Conservation (phyloP, 2,888 invertebrate species). For the Hirtodrosophila alboralis region DNA sequence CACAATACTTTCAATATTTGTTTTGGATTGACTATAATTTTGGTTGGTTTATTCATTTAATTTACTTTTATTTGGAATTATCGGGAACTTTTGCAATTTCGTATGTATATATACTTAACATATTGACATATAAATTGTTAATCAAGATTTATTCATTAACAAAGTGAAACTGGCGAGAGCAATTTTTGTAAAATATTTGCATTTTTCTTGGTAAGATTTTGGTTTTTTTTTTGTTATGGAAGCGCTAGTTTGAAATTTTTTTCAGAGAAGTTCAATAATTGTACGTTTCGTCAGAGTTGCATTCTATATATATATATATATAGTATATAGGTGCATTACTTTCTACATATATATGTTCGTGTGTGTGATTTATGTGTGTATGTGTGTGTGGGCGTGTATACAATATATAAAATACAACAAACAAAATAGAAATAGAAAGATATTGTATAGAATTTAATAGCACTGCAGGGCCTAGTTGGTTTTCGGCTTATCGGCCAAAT, state of each 20-base stretch:
- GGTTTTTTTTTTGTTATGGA: conserved; percentile 44
- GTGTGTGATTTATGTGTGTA: conserved; percentile 4
- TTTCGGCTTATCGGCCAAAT: conserved; percentile 60
- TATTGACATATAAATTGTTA: conserved; percentile 26
- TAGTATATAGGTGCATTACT: conserved; percentile 17
- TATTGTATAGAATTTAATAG: neutral
- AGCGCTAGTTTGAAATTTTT: conserved; percentile 63
- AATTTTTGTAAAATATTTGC: conserved; percentile 10
- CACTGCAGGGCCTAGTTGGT: conserved; percentile 40
- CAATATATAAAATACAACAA: conserved; percentile 18
- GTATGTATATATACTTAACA: conserved; percentile 32
- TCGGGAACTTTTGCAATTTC: conserved; percentile 21
- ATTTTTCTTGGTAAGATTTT: neutral
- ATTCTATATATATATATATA: conserved; percentile 12
- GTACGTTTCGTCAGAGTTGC: conserved; percentile 50
- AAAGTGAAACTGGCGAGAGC: conserved; percentile 23
- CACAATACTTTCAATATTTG: conserved; percentile 2
- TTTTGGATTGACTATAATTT: too few species aligned
- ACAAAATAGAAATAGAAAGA: conserved; percentile 13
- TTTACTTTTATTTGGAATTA: conserved; percentile 5
- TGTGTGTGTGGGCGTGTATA: too few species aligned
- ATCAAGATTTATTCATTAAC: conserved; percentile 5
- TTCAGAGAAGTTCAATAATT: conserved; percentile 56
- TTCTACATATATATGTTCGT: conserved; percentile 4
- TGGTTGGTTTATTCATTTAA: too few species aligned